Conservation (phyloP, 1,140 invertebrate species). For the Brachionus plicatilis region DNA sequence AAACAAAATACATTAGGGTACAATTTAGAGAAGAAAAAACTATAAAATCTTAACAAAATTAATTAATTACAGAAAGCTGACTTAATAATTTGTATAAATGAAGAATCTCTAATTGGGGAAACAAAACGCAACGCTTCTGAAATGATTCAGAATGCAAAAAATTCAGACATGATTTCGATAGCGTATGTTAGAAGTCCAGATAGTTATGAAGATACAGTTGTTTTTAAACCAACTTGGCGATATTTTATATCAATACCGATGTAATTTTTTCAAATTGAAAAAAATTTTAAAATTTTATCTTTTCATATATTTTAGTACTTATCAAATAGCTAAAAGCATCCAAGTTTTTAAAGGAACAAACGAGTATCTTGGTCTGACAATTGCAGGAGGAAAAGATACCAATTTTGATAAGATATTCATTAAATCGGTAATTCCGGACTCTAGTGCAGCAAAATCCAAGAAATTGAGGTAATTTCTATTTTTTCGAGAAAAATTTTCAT, state of each 20-base stretch:
- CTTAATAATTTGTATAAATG: conserved; percentile 57
- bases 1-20: conserved; percentile 57
- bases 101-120: conserved; percentile 54
- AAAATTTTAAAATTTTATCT: background rate
- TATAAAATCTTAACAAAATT: background rate
- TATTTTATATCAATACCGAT: conserved; percentile 50
- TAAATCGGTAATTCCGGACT: conserved; percentile 58
- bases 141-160: conserved; percentile 55
- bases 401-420: conserved; percentile 56
- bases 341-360: conserved; percentile 52
- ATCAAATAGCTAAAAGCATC: conserved; percentile 57
- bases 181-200: conserved; percentile 58
- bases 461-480: conserved; percentile 49
- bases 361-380: conserved; percentile 58
- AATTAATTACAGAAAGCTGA: conserved; percentile 57
- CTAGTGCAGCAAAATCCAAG: conserved; percentile 58
- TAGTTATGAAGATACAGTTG: conserved; percentile 51
- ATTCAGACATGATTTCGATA: conserved; percentile 50
- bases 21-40: conserved; percentile 22
- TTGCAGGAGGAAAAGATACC: conserved; percentile 58
- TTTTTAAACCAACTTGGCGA: conserved; percentile 59
- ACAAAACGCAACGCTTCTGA: conserved; percentile 58
- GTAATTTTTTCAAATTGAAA: background rate
- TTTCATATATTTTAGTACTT: conserved; percentile 47
- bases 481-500: background rate